Percentiles rank a stretch among this genome's conserved stretches.
phyloP scores from a whole-genome alignment of 2,113 vertebrate species.

The Dermatemys mawii region DNA sequence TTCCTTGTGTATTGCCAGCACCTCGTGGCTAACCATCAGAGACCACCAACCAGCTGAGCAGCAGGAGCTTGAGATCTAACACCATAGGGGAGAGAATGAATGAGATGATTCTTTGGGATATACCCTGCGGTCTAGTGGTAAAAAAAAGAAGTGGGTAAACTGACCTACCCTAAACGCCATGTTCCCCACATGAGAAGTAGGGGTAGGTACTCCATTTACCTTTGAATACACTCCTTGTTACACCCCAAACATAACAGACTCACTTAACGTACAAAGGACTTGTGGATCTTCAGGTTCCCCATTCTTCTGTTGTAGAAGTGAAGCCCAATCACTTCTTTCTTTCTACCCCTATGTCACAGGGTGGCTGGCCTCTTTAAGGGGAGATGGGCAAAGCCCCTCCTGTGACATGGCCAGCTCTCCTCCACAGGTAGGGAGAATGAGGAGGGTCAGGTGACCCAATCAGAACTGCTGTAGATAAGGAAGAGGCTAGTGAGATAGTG shows the following conservation, averaged over 20 bases:
- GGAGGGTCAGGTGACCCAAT: not conserved
- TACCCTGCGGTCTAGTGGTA: not conserved
- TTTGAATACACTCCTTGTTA: not conserved
- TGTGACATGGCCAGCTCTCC: not conserved
- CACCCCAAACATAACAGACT: not conserved
- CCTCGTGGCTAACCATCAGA: not conserved
- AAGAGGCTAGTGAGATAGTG: not conserved
- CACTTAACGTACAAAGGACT: not conserved
- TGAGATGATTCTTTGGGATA: not conserved
- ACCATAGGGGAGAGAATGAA: not conserved
- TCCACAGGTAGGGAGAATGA: not conserved
- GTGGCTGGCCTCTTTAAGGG: not conserved
- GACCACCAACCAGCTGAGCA: not conserved
- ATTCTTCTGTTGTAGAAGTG: not conserved
- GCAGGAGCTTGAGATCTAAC: not conserved
- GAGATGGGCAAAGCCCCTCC: not conserved
- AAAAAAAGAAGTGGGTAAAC: not conserved
- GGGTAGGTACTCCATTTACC: not conserved
- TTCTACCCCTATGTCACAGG: not conserved
- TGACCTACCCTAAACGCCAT: not conserved
- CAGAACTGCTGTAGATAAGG: not conserved
- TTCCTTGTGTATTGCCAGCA: not conserved
- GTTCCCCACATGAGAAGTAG: not conserved
- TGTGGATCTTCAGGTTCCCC: not conserved
- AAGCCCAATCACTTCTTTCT: not conserved